These are phyloP conservation scores for Andrena bicolor DNA, from an alignment of 2,888 invertebrate genomes.

Conservation along the genomic window DNA sequence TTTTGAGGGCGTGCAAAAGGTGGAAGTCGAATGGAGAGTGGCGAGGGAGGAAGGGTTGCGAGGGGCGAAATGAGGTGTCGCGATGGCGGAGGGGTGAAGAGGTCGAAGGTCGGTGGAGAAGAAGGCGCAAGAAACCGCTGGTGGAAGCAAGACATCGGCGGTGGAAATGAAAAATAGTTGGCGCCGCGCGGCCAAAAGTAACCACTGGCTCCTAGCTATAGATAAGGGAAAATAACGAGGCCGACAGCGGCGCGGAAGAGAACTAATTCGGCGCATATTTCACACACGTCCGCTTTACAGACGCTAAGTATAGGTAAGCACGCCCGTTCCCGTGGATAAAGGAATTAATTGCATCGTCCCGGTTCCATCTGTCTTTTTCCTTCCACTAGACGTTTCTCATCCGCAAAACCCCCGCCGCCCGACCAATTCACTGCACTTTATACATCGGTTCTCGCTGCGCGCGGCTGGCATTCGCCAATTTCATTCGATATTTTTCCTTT, in stretches of 20 bases:
- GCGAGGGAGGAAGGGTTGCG: slow-evolving; percentile 1
- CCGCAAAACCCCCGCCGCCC: neutral
- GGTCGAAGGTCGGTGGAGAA: slow-evolving; percentile 46
- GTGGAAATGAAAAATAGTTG: slow-evolving; percentile 76
- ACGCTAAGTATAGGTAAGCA: slow-evolving; percentile 57
- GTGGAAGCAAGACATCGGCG: slow-evolving; percentile 54
- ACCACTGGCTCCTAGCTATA: slow-evolving; percentile 64
- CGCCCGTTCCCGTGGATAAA: slow-evolving; percentile 59
- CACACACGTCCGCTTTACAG: slow-evolving; percentile 60
- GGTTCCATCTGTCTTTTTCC: slow-evolving; percentile 42
- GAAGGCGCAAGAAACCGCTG: slow-evolving; percentile 45
- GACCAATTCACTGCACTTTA: neutral
- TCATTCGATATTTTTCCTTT: slow-evolving; percentile 8
- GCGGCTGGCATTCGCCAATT: slow-evolving; percentile 34
- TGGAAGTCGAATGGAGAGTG: neutral
- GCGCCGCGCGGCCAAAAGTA: slow-evolving; percentile 69
- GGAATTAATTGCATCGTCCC: slow-evolving; percentile 66
- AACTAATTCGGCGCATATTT: slow-evolving; percentile 76
- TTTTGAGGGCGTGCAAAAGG: slow-evolving; percentile 29
- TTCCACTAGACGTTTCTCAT: slow-evolving; percentile 1
- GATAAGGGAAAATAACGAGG: slow-evolving; percentile 80
- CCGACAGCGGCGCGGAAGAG: slow-evolving; percentile 71
- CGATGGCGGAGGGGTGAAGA: neutral
- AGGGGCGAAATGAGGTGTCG: slow-evolving; percentile 30
- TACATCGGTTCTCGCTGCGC: neutral